Conservation (phyloP, 1,140 invertebrate species). For the Drosophila pallidifrons region DNA sequence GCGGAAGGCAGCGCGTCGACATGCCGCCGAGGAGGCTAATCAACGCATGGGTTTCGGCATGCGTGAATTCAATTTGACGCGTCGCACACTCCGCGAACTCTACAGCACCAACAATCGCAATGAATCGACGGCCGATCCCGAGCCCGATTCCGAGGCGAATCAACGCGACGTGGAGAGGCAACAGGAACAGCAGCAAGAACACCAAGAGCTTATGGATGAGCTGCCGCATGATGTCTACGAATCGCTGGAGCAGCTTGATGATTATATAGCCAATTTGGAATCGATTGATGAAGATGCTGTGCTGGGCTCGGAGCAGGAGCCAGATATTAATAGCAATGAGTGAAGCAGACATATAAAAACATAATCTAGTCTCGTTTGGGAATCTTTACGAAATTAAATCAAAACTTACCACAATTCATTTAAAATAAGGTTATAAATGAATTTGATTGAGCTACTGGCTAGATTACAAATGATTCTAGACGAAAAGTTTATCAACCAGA, state of each 20-base stretch:
- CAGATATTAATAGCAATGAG: neutral
- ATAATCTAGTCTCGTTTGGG: too few relatives aligned
- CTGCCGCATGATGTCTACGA: slow-evolving; percentile 47
- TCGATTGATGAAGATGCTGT: neutral
- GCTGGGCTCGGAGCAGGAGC: neutral
- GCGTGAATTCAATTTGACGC: slow-evolving; percentile 74
- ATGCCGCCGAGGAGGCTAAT: slow-evolving; percentile 52
- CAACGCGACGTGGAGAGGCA: neutral
- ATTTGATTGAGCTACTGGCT: too few relatives aligned
- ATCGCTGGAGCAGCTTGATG: slow-evolving; percentile 54
- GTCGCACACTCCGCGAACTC: slow-evolving; percentile 70
- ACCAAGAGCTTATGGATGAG: neutral
- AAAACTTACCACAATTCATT: too few relatives aligned
- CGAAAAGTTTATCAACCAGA: too few relatives aligned
- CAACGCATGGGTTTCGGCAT: slow-evolving; percentile 67
- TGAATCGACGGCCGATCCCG: slow-evolving; percentile 14
- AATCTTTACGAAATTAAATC: too few relatives aligned
- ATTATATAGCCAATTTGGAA: slow-evolving; percentile 49
- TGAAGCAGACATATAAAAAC: neutral
- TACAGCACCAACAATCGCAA: slow-evolving; percentile 57
- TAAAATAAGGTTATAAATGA: too few relatives aligned
- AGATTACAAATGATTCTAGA: too few relatives aligned
- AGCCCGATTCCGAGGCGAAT: neutral
- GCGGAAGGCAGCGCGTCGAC: slow-evolving; percentile 58
- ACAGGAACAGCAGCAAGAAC: neutral